A percentile compares a stretch with the other conserved stretches of the same genome.
Conservation (phyloP, 2,888 invertebrate genomes). For the Chalcosyrphus nemorum region DNA sequence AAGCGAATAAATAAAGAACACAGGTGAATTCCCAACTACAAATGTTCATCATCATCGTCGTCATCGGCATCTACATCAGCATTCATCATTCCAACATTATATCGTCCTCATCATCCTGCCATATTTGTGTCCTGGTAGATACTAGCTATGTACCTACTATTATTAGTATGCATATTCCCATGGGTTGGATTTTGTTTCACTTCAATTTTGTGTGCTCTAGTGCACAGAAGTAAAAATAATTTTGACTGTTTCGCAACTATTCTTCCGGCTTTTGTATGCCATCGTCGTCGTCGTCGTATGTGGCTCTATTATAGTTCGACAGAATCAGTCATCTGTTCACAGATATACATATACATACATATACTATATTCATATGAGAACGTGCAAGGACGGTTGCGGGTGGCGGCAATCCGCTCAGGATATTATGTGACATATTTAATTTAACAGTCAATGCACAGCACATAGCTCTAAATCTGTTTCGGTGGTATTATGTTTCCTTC, state of each 20-base stretch:
- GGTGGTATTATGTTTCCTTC: conserved; percentile 16
- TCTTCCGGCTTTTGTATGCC: conserved; percentile 5
- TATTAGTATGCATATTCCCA: no score
- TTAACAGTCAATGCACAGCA: conserved; percentile 24
- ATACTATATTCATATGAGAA: background rate
- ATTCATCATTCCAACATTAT: background rate
- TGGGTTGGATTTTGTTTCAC: conserved; percentile 7
- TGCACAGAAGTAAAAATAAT: conserved; percentile 11
- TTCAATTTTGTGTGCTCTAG: background rate
- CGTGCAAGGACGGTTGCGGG: background rate
- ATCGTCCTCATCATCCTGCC: conserved; percentile 9
- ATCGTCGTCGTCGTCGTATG: background rate
- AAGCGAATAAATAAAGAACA: conserved; percentile 9
- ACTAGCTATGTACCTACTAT: no score
- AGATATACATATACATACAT: background rate
- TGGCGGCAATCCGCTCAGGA: conserved; percentile 8
- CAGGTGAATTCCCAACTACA: background rate
- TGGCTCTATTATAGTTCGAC: conserved; percentile 18
- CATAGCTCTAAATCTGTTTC: conserved; percentile 13
- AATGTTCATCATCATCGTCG: background rate
- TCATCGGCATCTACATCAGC: background rate
- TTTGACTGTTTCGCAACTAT: conserved; percentile 2
- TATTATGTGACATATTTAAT: conserved; percentile 27
- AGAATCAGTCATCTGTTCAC: conserved; percentile 14
- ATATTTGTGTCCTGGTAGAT: background rate